Conservation (phyloP, 1,140 invertebrate genomes). For the Pygmarrhopalites habei region DNA sequence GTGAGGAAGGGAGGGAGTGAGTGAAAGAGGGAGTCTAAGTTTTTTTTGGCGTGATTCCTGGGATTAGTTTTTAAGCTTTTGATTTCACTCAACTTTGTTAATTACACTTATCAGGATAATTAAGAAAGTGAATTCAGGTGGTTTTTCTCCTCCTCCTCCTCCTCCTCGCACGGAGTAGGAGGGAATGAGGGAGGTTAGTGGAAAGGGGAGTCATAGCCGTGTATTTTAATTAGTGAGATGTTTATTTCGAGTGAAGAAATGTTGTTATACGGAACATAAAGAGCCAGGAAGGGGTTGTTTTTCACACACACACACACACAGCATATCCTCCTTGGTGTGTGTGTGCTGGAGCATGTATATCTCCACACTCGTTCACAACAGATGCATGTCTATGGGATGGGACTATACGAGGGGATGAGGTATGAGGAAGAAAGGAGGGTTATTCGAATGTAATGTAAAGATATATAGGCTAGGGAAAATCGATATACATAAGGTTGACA, state of each 20-base stretch:
- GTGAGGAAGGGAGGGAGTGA: neutral
- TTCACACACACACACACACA: conserved; percentile 5
- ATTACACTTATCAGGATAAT: conserved; percentile 6
- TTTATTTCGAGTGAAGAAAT: conserved; percentile 24
- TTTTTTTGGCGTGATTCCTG: conserved; percentile 7
- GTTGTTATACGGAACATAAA: conserved; percentile 5
- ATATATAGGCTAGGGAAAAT: conserved; percentile 32
- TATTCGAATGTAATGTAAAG: conserved; percentile 24
- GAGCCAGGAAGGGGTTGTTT: conserved; percentile 26
- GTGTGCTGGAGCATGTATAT: neutral
- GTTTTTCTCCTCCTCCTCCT: too few species aligned
- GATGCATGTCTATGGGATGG: too few species aligned
- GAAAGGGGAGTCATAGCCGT: too few species aligned
- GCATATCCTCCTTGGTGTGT: neutral
- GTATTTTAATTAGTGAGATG: conserved; percentile 25
- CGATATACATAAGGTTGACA: conserved; percentile 36
- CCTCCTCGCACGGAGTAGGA: too few species aligned
- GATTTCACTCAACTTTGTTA: too few species aligned
- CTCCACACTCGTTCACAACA: neutral
- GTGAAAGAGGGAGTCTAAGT: neutral
- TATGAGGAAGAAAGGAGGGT: neutral
- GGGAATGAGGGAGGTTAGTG: too few species aligned
- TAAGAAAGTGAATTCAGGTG: conserved; percentile 12
- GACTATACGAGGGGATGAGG: neutral
- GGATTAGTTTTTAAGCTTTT: conserved; percentile 26